These are phyloP conservation scores for Copidosoma floridanum DNA, from an alignment of 1,140 invertebrate species.

Conservation along the genomic window DNA sequence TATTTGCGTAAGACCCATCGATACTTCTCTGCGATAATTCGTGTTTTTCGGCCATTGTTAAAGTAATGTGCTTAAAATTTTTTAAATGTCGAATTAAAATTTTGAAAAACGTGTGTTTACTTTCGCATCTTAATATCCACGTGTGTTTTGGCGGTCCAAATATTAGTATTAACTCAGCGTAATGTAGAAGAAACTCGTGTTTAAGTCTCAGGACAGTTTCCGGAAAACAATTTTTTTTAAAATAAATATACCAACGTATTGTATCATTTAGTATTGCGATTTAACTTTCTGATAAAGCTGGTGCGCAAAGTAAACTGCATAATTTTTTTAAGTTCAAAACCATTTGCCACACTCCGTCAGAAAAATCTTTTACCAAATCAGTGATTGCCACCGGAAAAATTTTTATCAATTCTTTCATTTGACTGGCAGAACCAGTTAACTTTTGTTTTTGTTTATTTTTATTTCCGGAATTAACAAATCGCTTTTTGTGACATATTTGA, in stretches of 20 bases:
- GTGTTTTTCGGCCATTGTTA: constrained; percentile 5
- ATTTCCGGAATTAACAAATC: background rate
- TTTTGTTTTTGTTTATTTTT: background rate
- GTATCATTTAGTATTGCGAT: background rate
- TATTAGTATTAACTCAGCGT: background rate
- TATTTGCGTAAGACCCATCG: background rate
- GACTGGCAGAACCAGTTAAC: background rate
- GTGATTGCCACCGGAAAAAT: background rate
- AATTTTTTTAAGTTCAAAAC: background rate
- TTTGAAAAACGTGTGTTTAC: constrained; percentile 3
- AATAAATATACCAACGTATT: background rate
- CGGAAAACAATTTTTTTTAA: background rate
- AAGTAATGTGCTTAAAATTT: constrained; percentile 14
- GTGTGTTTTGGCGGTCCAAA: background rate
- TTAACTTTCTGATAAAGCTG: background rate
- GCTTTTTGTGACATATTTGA: background rate
- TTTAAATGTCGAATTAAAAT: background rate
- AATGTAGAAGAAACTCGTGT: constrained; percentile 8
- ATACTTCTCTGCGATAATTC: background rate
- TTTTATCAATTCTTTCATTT: background rate
- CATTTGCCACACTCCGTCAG: background rate
- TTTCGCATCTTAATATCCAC: constrained; percentile 4
- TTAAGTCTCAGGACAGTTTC: constrained; percentile 3
- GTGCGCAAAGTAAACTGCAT: background rate
- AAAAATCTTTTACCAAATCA: background rate